Evolutionary conservation across 1,140 invertebrate genomes (phyloP).

Genomic region (Zaprionus capensis): DNA sequence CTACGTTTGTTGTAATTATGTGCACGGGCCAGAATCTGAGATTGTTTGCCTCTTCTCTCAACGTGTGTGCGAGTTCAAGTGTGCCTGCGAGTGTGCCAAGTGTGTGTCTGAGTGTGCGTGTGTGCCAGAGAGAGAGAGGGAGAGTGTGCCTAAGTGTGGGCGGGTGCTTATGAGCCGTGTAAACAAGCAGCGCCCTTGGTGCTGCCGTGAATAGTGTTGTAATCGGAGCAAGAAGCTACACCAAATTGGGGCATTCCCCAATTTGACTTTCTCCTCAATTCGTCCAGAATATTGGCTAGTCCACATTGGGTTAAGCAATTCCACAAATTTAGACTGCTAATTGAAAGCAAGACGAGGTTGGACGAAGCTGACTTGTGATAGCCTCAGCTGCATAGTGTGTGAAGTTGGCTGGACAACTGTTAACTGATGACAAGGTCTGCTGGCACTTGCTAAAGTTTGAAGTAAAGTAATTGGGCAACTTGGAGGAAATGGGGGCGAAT

Average conservation of each 20-base stretch:
- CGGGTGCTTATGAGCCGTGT: constrained; percentile 36
- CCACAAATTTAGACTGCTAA: neutral
- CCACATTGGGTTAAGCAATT: neutral
- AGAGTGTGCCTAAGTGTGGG: constrained; percentile 1
- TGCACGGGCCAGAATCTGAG: constrained; percentile 17
- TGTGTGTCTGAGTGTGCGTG: constrained; percentile 5
- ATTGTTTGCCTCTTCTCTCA: constrained; percentile 35
- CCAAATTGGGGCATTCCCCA: constrained; percentile 4
- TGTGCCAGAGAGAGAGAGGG: neutral
- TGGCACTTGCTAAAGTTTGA: no score
- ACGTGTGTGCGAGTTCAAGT: constrained; percentile 21
- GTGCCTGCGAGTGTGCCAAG: constrained; percentile 6
- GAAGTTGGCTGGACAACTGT: no score
- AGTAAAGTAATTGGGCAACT: no score
- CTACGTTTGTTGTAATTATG: constrained; percentile 41
- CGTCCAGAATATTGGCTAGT: neutral
- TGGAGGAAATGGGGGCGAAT: constrained; percentile 9
- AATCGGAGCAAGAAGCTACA: constrained; percentile 9
- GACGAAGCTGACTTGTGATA: no score
- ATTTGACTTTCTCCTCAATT: neutral
- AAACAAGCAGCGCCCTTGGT: constrained; percentile 30
- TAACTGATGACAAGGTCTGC: no score
- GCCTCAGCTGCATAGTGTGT: no score
- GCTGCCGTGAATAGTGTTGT: constrained; percentile 10
- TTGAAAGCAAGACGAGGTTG: neutral